A percentile compares a stretch with the other conserved stretches of the same genome.
Conservation (phyloP, 2,888 invertebrate species). For the Pemphredon lugubris region DNA sequence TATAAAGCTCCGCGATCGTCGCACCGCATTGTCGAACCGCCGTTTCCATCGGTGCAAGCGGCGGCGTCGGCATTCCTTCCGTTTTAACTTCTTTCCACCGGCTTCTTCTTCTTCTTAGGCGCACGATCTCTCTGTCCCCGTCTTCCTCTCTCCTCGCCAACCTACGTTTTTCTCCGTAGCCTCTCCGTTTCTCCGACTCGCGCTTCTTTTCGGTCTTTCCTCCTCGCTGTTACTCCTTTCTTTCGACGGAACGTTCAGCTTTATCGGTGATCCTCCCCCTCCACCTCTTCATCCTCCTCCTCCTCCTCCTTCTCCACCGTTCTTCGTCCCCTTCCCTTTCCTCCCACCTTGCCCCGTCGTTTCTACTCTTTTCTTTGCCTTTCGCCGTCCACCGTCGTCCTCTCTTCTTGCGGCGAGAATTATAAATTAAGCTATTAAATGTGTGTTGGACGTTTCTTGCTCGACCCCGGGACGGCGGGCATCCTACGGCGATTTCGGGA, state of each 20-base stretch:
- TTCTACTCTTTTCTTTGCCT: conserved; percentile 4
- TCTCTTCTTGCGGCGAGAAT: conserved; percentile 72
- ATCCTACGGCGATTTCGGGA: conserved; percentile 50
- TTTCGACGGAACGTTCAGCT: conserved; percentile 25
- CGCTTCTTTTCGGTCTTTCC: conserved; percentile 34
- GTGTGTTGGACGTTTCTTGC: conserved; percentile 69
- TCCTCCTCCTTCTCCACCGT: conserved; percentile 6
- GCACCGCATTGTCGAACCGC: conserved; percentile 72
- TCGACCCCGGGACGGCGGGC: conserved; percentile 10
- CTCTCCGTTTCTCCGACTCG: conserved; percentile 44
- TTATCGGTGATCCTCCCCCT: conserved; percentile 20
- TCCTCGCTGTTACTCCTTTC: conserved; percentile 49
- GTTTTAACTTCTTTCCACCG: conserved; percentile 67
- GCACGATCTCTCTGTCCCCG: conserved; percentile 33
- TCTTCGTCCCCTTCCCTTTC: neutral
- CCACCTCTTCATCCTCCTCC: conserved; percentile 23
- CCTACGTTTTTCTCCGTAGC: conserved; percentile 32
- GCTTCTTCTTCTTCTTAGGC: conserved; percentile 57
- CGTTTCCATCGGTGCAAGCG: conserved; percentile 60
- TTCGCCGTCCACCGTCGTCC: conserved; percentile 20
- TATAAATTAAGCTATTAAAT: conserved; percentile 80
- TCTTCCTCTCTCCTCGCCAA: conserved; percentile 11
- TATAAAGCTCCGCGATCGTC: conserved; percentile 75
- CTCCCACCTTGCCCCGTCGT: conserved; percentile 1
- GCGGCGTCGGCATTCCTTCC: conserved; percentile 65